Conservation (phyloP, 2,888 invertebrate species). For the Notodonta ziczac region DNA sequence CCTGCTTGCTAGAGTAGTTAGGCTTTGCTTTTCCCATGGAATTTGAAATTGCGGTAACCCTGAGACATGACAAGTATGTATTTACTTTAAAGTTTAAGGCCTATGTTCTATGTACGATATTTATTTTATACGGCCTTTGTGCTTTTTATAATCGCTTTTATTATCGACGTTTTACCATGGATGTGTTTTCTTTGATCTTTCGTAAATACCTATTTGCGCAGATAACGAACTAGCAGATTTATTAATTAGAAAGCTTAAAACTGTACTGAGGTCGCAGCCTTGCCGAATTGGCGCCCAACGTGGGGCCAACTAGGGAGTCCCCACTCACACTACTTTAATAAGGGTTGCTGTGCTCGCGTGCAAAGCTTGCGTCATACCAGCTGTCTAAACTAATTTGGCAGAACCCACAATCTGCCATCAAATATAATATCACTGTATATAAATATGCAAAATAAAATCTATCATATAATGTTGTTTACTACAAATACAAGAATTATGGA, state of each 20-base stretch:
- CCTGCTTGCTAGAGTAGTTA: no score
- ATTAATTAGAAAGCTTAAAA: not conserved
- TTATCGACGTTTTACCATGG: not conserved
- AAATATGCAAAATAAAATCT: constrained; percentile 17
- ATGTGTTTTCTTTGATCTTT: not conserved
- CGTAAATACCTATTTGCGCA: not conserved
- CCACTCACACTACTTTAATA: constrained; percentile 26
- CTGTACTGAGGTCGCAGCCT: constrained; percentile 55
- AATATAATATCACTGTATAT: constrained; percentile 12
- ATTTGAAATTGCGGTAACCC: no score
- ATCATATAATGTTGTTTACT: constrained; percentile 1
- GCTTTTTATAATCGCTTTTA: not conserved
- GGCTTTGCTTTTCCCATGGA: no score
- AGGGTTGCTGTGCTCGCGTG: constrained; percentile 51
- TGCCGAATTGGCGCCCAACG: constrained; percentile 59
- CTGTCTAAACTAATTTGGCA: constrained; percentile 42
- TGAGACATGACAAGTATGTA: no score
- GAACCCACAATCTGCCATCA: constrained; percentile 26
- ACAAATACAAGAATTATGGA: not conserved
- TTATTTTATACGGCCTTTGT: not conserved
- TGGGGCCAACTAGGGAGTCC: constrained; percentile 38
- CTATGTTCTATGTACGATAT: no score
- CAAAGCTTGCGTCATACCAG: constrained; percentile 49
- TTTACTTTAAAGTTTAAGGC: no score
- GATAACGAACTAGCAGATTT: not conserved